A percentile compares a stretch with the other conserved stretches of the same genome.
phyloP scores from a whole-genome alignment of 2,888 invertebrate genomes.

The Ormyrus rosae region DNA sequence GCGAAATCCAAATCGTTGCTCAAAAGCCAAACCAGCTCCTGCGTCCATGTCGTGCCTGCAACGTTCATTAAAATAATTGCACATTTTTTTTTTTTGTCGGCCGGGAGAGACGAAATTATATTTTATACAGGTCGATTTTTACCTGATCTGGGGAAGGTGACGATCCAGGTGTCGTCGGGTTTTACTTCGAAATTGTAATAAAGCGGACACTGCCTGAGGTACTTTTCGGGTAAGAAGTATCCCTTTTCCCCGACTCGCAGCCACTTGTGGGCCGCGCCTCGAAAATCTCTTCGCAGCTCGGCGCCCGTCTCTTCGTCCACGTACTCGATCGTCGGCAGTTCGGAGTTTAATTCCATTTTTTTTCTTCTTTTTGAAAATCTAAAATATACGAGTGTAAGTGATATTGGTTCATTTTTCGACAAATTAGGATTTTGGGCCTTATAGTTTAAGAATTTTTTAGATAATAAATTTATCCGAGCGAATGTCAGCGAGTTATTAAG shows the following conservation, averaged over 20 bases:
- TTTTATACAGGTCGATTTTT: background rate
- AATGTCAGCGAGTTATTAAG: too few relatives aligned
- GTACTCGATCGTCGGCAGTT: constrained; percentile 34
- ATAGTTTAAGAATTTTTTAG: too few relatives aligned
- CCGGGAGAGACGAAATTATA: too few relatives aligned
- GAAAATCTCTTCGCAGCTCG: constrained; percentile 68
- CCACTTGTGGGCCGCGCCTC: constrained; percentile 84
- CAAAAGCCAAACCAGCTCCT: constrained; percentile 88
- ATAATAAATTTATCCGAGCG: too few relatives aligned
- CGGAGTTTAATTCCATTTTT: constrained; percentile 35
- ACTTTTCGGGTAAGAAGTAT: constrained; percentile 85
- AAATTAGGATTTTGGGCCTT: too few relatives aligned
- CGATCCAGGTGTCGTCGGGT: constrained; percentile 84
- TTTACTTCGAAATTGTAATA: constrained; percentile 85
- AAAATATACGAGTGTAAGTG: too few relatives aligned
- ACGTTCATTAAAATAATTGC: background rate
- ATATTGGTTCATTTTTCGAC: too few relatives aligned
- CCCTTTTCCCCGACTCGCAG: constrained; percentile 86
- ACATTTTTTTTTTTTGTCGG: too few relatives aligned
- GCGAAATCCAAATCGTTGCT: constrained; percentile 85
- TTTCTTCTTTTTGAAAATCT: too few relatives aligned
- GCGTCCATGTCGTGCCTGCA: constrained; percentile 77
- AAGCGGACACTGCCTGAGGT: constrained; percentile 79
- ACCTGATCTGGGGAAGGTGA: constrained; percentile 84
- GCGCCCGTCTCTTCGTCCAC: constrained; percentile 62